Conservation (phyloP, 1,140 invertebrate genomes). For the Heliconius eleuchia region DNA sequence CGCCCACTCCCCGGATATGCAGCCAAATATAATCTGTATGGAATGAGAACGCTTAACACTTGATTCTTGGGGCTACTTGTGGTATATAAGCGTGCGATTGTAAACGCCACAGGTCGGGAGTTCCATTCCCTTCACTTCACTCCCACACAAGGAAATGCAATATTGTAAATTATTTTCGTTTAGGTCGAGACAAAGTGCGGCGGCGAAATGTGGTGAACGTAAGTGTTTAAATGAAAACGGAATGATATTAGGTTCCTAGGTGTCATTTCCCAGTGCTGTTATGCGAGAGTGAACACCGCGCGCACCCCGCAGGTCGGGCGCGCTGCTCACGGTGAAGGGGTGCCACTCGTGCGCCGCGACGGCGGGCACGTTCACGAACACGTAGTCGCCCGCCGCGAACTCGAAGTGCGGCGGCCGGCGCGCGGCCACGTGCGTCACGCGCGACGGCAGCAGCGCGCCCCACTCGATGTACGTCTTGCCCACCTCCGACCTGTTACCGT, state of each 20-base stretch:
- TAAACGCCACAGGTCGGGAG: too few relatives aligned
- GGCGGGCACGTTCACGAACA: slow-evolving; percentile 95
- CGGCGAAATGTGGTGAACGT: too few relatives aligned
- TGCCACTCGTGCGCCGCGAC: slow-evolving; percentile 98
- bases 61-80: too few relatives aligned
- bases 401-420: slow-evolving; percentile 92
- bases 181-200: too few relatives aligned
- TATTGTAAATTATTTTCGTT: too few relatives aligned
- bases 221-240: too few relatives aligned
- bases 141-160: too few relatives aligned
- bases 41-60: slow-evolving; percentile 6
- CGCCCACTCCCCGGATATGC: slow-evolving; percentile 95
- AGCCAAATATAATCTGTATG: slow-evolving; percentile 93
- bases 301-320: slow-evolving; percentile 94
- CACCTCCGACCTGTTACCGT: slow-evolving; percentile 80
- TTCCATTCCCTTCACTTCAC: too few relatives aligned
- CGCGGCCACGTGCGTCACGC: slow-evolving; percentile 94
- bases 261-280: too few relatives aligned
- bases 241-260: too few relatives aligned
- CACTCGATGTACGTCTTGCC: slow-evolving; percentile 93
- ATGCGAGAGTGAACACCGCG: too few relatives aligned
- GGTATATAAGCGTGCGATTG: too few relatives aligned
- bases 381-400: slow-evolving; percentile 96
- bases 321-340: slow-evolving; percentile 97
- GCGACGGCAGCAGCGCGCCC: slow-evolving; percentile 91